phyloP scores from a whole-genome alignment of 1,140 invertebrate species.

The Diprion similis region DNA sequence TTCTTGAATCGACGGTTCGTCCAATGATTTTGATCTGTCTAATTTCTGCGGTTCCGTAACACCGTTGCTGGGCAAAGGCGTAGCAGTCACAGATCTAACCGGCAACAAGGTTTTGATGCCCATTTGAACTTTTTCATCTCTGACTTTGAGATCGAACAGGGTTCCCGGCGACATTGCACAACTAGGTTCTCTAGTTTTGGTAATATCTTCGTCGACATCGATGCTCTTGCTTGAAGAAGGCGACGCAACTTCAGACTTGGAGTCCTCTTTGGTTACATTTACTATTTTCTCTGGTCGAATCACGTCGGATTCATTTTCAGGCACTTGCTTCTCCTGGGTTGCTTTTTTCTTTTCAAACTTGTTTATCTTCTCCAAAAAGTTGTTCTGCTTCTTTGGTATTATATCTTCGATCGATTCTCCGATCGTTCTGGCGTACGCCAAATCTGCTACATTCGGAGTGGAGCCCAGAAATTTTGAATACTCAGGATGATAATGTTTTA shows the following conservation, averaged over 20 bases:
- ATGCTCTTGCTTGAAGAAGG: slow-evolving; percentile 37
- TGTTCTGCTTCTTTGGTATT: slow-evolving; percentile 57
- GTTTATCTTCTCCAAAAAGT: slow-evolving; percentile 45
- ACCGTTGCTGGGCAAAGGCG: not conserved
- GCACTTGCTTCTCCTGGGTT: slow-evolving; percentile 37
- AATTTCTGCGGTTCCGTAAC: slow-evolving; percentile 30
- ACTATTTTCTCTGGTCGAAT: not conserved
- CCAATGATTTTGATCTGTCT: slow-evolving; percentile 44
- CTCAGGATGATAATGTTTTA: slow-evolving; percentile 90
- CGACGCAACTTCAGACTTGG: slow-evolving; percentile 38
- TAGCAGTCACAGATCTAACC: slow-evolving; percentile 44
- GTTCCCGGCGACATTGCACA: slow-evolving; percentile 55
- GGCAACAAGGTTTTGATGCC: slow-evolving; percentile 65
- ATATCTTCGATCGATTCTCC: slow-evolving; percentile 63
- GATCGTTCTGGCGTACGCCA: slow-evolving; percentile 79
- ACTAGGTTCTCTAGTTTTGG: slow-evolving; percentile 37
- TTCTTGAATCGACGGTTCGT: slow-evolving; percentile 40
- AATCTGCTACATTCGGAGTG: slow-evolving; percentile 84
- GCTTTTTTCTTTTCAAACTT: slow-evolving; percentile 50
- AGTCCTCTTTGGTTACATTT: slow-evolving; percentile 2
- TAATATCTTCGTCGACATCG: slow-evolving; percentile 39
- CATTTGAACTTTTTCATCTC: slow-evolving; percentile 50
- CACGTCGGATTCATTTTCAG: not conserved
- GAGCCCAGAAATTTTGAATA: slow-evolving; percentile 76
- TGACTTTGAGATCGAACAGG: slow-evolving; percentile 53